Percentiles rank a stretch among this genome's conserved stretches.
Evolutionary conservation across 2,797 vertebrate species (phyloP).

Genomic region (Cryptoprocta ferox): DNA sequence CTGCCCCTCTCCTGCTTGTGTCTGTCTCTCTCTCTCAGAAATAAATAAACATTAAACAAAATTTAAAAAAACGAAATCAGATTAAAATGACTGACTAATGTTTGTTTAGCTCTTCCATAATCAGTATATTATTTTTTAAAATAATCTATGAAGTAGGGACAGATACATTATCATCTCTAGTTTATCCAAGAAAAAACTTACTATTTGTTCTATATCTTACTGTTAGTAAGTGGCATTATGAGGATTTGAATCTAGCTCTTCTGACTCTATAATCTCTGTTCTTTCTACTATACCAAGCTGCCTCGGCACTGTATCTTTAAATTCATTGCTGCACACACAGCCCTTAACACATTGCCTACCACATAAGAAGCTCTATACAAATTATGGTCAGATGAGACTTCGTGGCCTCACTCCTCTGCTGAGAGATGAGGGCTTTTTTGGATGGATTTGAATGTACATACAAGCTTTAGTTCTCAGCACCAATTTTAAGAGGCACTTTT

Average conservation of each 20-base stretch:
- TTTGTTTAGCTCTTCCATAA: constrained; percentile 50
- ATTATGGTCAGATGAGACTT: background rate
- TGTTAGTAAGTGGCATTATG: background rate
- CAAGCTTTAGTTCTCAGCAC: background rate
- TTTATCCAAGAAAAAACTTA: constrained; percentile 30
- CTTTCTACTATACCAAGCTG: background rate
- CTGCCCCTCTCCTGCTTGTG: too few species aligned
- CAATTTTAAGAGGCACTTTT: background rate
- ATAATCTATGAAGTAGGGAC: background rate
- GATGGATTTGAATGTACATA: background rate
- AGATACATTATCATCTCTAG: background rate
- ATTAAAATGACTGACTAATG: constrained; percentile 71
- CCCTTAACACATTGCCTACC: background rate
- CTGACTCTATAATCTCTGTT: background rate
- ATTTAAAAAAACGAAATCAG: constrained; percentile 62
- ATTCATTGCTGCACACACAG: background rate
- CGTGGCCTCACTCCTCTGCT: background rate
- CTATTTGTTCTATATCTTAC: background rate
- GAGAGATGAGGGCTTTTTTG: background rate
- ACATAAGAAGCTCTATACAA: background rate
- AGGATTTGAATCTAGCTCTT: background rate
- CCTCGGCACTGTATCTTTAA: constrained; percentile 5
- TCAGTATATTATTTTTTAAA: constrained; percentile 33
- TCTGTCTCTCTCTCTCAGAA: too few species aligned
- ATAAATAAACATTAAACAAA: too few species aligned